phyloP scores from a whole-genome alignment of 2,113 vertebrate species.

The Antechinus stuartii region DNA sequence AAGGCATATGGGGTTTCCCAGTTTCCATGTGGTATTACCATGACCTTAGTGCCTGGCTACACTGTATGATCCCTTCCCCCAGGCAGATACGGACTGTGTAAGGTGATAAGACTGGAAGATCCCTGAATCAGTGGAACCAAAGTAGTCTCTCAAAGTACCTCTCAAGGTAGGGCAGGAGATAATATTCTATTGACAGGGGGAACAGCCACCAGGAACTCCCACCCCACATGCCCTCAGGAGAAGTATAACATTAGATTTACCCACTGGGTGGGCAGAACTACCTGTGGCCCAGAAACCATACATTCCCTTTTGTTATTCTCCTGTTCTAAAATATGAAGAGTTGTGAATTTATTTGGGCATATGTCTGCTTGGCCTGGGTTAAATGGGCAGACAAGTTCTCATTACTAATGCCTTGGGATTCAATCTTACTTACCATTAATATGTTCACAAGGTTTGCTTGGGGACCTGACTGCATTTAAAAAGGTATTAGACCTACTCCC shows the following conservation, averaged over 20 bases:
- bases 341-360: not conserved
- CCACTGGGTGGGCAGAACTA: not conserved
- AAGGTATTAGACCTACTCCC: not conserved
- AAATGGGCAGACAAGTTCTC: not conserved
- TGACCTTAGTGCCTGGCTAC: not conserved
- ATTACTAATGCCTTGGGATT: not conserved
- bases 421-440: not conserved
- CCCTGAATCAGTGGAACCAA: not conserved
- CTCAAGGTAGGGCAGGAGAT: not conserved
- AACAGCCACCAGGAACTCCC: not conserved
- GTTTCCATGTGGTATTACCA: not conserved
- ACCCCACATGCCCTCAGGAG: not conserved
- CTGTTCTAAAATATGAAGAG: not conserved
- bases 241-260: not conserved
- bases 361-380: not conserved
- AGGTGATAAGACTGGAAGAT: not conserved
- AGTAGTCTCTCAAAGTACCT: not conserved
- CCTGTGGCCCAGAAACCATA: not conserved
- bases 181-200: not conserved
- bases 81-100: not conserved
- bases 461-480: not conserved
- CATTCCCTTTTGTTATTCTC: not conserved
- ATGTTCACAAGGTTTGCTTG: not conserved
- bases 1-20: not conserved
- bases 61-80: not conserved